Evolutionary conservation across 2,113 vertebrate species (phyloP), one percentile per base, ranked within the genome.

Genomic region (Colistium nudipinnis): DNA sequence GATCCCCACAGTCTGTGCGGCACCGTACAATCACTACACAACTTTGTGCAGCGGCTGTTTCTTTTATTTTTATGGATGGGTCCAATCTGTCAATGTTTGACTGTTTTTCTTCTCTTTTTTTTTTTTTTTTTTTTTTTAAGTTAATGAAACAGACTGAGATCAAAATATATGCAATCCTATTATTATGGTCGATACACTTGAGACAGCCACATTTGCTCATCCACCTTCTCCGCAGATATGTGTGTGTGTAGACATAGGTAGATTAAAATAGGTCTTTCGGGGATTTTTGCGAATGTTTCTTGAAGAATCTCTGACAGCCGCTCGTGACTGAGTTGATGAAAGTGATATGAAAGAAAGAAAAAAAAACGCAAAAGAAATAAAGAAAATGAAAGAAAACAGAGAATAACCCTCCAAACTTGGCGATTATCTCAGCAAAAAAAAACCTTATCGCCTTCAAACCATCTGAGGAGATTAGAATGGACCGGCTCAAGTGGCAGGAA

Each of bases 11-110:
- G 57, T 41, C n/a, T n/a, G 53, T 49, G 31, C 24, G 25, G 35
- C 52, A 45, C n/a, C n/a, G n/a, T n/a, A n/a, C n/a, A n/a, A n/a
- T n/a, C n/a, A n/a, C n/a, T n/a, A n/a, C n/a, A n/a, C n/a, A n/a
- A n/a, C n/a, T n/a, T n/a, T n/a, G n/a, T n/a, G n/a, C n/a, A n/a
- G n/a, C n/a, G n/a, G n/a, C n/a, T n/a, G n/a, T n/a, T n/a, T n/a
- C n/a, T n/a, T n/a, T n/a, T n/a, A n/a, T n/a, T n/a, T 70, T 77
- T 51, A 59, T 17, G 20, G 64, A 47, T 80, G 76, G 72, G 70
- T 74, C 51, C 82, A 70, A 85, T 78, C 85, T 85, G 80, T 79
- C 80, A 79, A 28, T 44, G 65, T 75, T 49, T 64, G 73, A 78
- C 20, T 25, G 19, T 0, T 19, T n/a, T n/a, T n/a, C n/a, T n/a